Evolutionary conservation across 2,888 invertebrate species (phyloP).

Genomic region (Chrysina gloriosa): DNA sequence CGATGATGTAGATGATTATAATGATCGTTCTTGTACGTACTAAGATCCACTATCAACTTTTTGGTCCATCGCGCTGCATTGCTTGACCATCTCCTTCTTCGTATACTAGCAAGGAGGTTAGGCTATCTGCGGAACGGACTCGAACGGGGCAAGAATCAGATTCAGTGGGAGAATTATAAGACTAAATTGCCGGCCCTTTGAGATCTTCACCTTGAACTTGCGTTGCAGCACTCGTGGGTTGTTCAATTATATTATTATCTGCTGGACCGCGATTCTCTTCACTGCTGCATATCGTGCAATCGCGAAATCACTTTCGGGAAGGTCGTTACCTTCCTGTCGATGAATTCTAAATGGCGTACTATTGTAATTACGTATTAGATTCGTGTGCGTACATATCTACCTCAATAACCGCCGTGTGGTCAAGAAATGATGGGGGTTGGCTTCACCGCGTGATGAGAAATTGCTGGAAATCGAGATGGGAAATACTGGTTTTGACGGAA

Average conservation of each 20-base stretch:
- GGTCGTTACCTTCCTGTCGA: not conserved
- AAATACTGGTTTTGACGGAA: slow-evolving; percentile 3
- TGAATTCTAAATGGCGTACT: slow-evolving; percentile 1
- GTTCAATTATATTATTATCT: not conserved
- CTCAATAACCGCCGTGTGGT: slow-evolving; percentile 7
- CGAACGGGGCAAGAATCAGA: not conserved
- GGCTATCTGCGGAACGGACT: not conserved
- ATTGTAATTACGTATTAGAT: slow-evolving; percentile 1
- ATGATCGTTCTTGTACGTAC: not conserved
- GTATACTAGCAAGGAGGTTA: not conserved
- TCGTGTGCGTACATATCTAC: not conserved
- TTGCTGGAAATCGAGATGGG: not conserved
- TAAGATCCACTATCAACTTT: slow-evolving; percentile 8
- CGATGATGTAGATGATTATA: slow-evolving; percentile 25
- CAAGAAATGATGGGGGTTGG: slow-evolving; percentile 14
- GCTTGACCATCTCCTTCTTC: not conserved
- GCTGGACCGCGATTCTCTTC: not conserved
- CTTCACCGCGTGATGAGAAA: not conserved
- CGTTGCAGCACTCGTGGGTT: not conserved
- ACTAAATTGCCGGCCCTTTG: not conserved
- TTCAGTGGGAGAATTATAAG: not conserved
- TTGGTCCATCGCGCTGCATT: not conserved
- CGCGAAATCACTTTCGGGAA: slow-evolving; percentile 9
- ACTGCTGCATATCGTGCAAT: not conserved
- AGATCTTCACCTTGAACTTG: not conserved